Evolutionary conservation across 35 echinoderm and acorn worm genomes (phyloP).

Genomic region (Patiria miniata): DNA sequence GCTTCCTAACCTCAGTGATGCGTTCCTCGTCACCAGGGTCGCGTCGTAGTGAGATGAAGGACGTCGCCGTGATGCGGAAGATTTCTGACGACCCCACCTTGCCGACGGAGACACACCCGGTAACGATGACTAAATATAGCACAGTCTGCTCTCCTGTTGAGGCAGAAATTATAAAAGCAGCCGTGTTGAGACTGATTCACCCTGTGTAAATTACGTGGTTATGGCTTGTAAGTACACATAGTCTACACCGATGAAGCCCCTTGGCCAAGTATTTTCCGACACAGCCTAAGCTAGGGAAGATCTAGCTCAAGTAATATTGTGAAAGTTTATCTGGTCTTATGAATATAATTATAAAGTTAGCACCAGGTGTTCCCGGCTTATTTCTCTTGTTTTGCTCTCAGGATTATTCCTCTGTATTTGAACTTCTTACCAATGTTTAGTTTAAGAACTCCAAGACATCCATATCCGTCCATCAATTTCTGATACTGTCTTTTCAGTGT

Average conservation of each 20-base stretch:
- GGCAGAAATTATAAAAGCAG: constrained; percentile 4
- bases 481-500: constrained; percentile 78
- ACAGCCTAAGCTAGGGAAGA: too few species aligned
- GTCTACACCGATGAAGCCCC: too few species aligned
- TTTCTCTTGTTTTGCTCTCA: too few species aligned
- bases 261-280: too few species aligned
- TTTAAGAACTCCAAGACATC: constrained; percentile 78
- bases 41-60: constrained; percentile 85
- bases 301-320: too few species aligned
- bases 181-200: too few species aligned
- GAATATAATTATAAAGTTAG: too few species aligned
- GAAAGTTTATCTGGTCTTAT: too few species aligned
- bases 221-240: too few species aligned
- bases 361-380: too few species aligned
- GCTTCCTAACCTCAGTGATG: constrained; percentile 80
- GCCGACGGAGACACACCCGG: constrained; percentile 84
- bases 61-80: constrained; percentile 87
- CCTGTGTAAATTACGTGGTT: too few species aligned
- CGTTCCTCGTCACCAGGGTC: constrained; percentile 83
- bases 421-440: constrained; percentile 69
- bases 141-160: constrained; percentile 62
- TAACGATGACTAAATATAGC: constrained; percentile 82
- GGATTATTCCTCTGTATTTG: too few species aligned
- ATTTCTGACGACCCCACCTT: constrained; percentile 80
- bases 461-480: constrained; percentile 80